phyloP scores from a whole-genome alignment of 2,888 invertebrate genomes.

The Tetranychus truncatus region DNA sequence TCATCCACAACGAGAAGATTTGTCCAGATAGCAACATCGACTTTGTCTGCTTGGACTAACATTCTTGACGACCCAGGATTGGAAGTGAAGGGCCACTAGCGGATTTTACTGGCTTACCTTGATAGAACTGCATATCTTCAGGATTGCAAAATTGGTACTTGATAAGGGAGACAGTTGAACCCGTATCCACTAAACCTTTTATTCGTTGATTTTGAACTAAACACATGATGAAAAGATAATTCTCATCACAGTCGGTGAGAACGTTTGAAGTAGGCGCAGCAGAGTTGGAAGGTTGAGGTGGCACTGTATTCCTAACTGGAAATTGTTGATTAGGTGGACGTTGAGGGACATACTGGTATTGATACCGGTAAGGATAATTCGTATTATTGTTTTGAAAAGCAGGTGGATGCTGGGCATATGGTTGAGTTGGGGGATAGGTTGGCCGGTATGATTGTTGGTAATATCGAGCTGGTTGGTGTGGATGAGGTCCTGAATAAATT shows the following conservation, averaged over 20 bases:
- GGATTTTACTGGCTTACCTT: neutral
- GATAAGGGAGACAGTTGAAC: neutral
- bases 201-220: neutral
- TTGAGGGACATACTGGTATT: too few relatives aligned
- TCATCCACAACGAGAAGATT: constrained; percentile 13
- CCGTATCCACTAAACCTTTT: neutral
- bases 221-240: neutral
- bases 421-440: too few relatives aligned
- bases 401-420: too few relatives aligned
- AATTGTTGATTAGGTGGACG: too few relatives aligned
- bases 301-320: neutral
- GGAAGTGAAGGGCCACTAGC: too few relatives aligned
- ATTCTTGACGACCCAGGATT: too few relatives aligned
- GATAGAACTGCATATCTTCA: neutral
- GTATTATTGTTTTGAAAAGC: too few relatives aligned
- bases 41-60: too few relatives aligned
- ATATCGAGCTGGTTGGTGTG: too few relatives aligned
- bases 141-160: neutral
- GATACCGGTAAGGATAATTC: too few relatives aligned
- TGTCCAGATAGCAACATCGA: constrained; percentile 20
- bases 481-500: too few relatives aligned
- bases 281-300: neutral
- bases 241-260: neutral
- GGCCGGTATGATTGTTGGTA: too few relatives aligned
- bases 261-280: neutral